A percentile compares a stretch with the other conserved stretches of the same genome.
Evolutionary conservation across 30 jellyfish, hydroid and myxozoan species (phyloP).

Genomic region (Nemopilema nomurai): DNA sequence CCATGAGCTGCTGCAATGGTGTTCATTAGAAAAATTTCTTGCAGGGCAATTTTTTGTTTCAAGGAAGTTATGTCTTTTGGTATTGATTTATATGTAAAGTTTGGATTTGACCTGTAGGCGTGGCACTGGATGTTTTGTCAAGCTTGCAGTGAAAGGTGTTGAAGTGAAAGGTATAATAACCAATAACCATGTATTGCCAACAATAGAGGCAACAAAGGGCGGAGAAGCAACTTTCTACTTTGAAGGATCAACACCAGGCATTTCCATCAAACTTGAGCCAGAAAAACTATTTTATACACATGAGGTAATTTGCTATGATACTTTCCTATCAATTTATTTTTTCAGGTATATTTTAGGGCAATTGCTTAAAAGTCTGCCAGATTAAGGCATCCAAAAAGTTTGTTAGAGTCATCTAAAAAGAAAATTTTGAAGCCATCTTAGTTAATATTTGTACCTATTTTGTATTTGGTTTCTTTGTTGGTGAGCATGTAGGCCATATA

Average conservation of each 20-base stretch:
- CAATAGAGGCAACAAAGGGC: conserved; percentile 58
- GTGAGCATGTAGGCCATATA: too few species aligned
- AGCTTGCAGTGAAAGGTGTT: conserved; percentile 38
- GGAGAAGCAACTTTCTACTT: conserved; percentile 81
- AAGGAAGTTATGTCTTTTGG: not conserved
- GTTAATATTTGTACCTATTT: too few species aligned
- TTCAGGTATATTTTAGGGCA: not conserved
- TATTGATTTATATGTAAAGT: not conserved
- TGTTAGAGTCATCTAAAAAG: too few species aligned
- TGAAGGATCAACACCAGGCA: conserved; percentile 83
- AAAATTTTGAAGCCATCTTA: too few species aligned
- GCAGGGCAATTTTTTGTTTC: not conserved
- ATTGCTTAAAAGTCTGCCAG: not conserved
- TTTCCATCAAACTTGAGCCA: conserved; percentile 64
- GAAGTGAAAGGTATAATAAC: conserved; percentile 71
- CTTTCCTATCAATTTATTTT: not conserved
- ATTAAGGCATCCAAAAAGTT: not conserved
- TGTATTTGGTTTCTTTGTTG: too few species aligned
- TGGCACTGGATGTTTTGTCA: conserved; percentile 92
- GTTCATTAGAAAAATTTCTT: too few species aligned
- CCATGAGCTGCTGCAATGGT: too few species aligned
- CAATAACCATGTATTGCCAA: conserved; percentile 82
- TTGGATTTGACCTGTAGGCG: conserved; percentile 45
- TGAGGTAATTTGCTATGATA: conserved; percentile 31
- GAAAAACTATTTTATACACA: conserved; percentile 68